Percentiles rank a stretch among this genome's conserved stretches.
These are phyloP conservation scores for Triops longicaudatus DNA, from an alignment of 1,140 invertebrate species.

Conservation along the genomic window DNA sequence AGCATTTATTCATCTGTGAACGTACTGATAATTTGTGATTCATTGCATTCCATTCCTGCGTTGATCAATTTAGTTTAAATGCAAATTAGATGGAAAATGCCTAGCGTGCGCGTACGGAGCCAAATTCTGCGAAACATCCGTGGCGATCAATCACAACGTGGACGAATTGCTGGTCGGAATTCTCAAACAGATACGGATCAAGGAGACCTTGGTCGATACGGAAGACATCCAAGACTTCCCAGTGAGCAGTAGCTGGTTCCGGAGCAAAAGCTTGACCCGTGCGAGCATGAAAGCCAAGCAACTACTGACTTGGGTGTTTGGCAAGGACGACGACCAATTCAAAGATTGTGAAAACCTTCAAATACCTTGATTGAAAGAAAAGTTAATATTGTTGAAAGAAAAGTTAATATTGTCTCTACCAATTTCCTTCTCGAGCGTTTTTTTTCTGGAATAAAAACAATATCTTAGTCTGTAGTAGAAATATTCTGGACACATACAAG, in stretches of 20 bases:
- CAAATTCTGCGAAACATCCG: conserved; percentile 82
- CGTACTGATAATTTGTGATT: no score
- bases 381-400: neutral
- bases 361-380: conserved; percentile 54
- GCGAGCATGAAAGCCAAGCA: conserved; percentile 80
- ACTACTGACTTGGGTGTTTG: conserved; percentile 81
- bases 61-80: conserved; percentile 34
- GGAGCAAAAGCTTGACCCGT: conserved; percentile 65
- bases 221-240: neutral
- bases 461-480: neutral
- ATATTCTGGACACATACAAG: neutral
- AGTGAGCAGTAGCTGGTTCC: conserved; percentile 53
- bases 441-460: neutral
- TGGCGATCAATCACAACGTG: conserved; percentile 82
- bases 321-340: conserved; percentile 80
- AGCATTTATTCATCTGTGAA: no score
- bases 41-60: neutral
- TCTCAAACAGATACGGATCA: conserved; percentile 69
- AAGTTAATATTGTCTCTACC: neutral
- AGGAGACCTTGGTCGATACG: conserved; percentile 41
- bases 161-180: conserved; percentile 75
- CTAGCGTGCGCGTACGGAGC: conserved; percentile 72
- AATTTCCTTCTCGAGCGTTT: neutral
- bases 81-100: conserved; percentile 78
- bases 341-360: conserved; percentile 83